Evolutionary conservation across 2,888 invertebrate species (phyloP), one percentile per base, ranked within the genome.

Genomic region (Eledone cirrhosa): DNA sequence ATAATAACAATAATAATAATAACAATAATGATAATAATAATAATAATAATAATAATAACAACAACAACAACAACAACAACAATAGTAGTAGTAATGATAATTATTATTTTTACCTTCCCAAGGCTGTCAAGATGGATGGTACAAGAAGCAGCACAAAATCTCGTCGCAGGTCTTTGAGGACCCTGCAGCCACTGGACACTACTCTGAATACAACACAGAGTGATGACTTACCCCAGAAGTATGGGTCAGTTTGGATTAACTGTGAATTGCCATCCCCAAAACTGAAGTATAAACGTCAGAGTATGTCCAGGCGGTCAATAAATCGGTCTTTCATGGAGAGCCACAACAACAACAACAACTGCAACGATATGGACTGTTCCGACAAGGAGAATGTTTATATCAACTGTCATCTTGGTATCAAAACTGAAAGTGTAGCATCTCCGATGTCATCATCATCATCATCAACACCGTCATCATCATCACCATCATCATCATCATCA

Each of bases 241-340:
- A 72, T 72, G 72, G 72, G 19, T 72, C 72, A 31, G n/a, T 72
- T 31, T 72, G 72, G 72, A 31, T 72, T 41, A 41, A 72, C 14
- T 41, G 31, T 1, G 22, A 31, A 29, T 16, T 13, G 0, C n/a
- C 72, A 41, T 41, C 72, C 2, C 14, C 72, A 72, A 63, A 24
- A 0, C n/a, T 8, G 13, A 33, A 14, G 8, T 41, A 31, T n/a
- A 31, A n/a, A 19, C 72, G 72, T 31, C 31, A 31, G 22, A 33
- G 33, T 72, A 24, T 72, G 14, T 72, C 72, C n/a, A 27, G 33
- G 13, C 16, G 33, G 13, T 13, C 22, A 1, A 33, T 41, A 19
- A 22, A n/a, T 41, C 19, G 22, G 1, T n/a, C 31, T 24, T 72
- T 72, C 13, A 27, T 14, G 2, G 19, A 67, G 27, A 16, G 16